Percentiles rank a stretch among this genome's conserved stretches.
Conservation (phyloP, 2,113 vertebrate species). For the Crypturellus undulatus region DNA sequence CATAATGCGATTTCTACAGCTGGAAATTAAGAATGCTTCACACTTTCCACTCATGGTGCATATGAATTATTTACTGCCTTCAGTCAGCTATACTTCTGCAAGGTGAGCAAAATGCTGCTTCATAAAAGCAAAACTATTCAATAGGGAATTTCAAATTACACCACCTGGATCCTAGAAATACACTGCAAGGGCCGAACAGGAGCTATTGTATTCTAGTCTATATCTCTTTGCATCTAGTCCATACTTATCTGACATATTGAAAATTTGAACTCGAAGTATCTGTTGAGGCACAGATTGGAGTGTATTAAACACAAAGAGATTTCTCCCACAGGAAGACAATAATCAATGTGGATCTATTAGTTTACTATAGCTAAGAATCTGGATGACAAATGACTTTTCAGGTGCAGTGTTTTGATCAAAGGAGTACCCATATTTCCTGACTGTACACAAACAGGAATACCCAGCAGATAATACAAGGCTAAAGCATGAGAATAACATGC, state of each 20-base stretch:
- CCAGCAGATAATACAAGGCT: neutral
- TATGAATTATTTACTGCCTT: constrained; percentile 1
- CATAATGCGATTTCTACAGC: neutral
- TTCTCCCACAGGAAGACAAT: neutral
- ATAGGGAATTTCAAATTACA: neutral
- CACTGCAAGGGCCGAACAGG: fast-evolving
- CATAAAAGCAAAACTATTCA: neutral
- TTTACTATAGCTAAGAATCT: neutral
- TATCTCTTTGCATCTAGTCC: neutral
- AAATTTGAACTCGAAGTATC: neutral
- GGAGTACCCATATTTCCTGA: neutral
- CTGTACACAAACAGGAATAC: neutral
- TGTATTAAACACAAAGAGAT: neutral
- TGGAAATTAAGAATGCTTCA: neutral
- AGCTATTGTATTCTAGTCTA: neutral
- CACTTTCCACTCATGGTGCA: neutral
- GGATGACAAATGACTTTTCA: fast-evolving
- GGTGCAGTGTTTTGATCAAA: neutral
- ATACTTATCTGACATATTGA: neutral
- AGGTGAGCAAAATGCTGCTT: neutral
- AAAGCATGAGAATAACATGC: neutral
- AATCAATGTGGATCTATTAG: neutral
- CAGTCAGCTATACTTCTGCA: neutral
- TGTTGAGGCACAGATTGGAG: neutral
- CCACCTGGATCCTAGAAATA: neutral